Percentiles rank a stretch among this genome's conserved stretches.
Evolutionary conservation across 2,888 invertebrate genomes (phyloP).

Genomic region (Octonoba sinensis): DNA sequence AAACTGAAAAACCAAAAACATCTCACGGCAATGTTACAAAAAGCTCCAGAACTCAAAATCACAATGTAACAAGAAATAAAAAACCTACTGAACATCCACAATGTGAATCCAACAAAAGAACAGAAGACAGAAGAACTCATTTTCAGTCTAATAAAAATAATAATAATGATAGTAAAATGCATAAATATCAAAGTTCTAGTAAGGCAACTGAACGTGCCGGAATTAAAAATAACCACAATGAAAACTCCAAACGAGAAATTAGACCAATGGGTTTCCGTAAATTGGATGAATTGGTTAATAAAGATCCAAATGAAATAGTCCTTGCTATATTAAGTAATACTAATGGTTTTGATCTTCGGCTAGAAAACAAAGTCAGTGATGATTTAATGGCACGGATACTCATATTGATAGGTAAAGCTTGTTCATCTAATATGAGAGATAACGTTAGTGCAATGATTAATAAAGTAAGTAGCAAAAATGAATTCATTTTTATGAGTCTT

Average conservation of each 20-base stretch:
- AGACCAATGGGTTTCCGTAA: constrained; percentile 6
- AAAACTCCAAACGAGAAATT: neutral
- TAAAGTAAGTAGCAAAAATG: neutral
- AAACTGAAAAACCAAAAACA: no score
- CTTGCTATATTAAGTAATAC: constrained; percentile 2
- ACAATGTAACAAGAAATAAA: neutral
- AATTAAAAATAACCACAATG: no score
- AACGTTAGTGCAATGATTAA: constrained; percentile 28
- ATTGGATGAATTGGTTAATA: neutral
- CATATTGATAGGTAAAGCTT: constrained; percentile 32
- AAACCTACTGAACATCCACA: neutral
- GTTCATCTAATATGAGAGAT: neutral
- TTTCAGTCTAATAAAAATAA: neutral
- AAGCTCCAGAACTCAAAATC: neutral
- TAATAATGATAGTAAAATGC: neutral
- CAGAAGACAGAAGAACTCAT: neutral
- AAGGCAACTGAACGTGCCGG: no score
- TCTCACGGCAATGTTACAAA: neutral
- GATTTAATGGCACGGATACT: constrained; percentile 30
- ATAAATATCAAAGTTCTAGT: no score
- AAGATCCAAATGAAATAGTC: constrained; percentile 26
- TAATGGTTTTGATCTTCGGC: constrained; percentile 10
- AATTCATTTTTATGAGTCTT: constrained; percentile 12
- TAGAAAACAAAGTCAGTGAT: constrained; percentile 4
- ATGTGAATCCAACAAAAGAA: neutral